These are phyloP conservation scores for Agrotis ipsilon DNA, from an alignment of 2,888 invertebrate genomes.

Conservation along the genomic window DNA sequence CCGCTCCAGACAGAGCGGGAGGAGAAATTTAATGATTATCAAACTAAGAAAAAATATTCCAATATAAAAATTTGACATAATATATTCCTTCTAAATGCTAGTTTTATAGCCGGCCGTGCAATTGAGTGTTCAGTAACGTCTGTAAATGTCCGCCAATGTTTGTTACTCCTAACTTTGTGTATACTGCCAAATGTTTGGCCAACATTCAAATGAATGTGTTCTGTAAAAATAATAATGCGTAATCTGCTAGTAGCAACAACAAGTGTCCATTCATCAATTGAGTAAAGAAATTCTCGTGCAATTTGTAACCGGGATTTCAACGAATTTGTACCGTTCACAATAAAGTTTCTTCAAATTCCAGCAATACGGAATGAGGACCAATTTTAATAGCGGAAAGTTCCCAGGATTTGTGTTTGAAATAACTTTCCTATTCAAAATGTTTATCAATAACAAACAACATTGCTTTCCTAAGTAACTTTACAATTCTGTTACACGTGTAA, in stretches of 20 bases:
- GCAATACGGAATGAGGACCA: conserved; percentile 2
- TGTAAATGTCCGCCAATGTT: conserved; percentile 6
- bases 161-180: background rate
- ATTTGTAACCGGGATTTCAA: conserved; percentile 29
- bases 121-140: background rate
- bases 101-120: background rate
- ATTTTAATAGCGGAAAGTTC: conserved; percentile 30
- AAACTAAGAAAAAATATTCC: too few species aligned
- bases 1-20: too few species aligned
- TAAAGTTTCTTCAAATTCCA: conserved; percentile 11
- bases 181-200: conserved; percentile 32
- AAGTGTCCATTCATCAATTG: conserved; percentile 31
- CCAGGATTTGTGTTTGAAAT: conserved; percentile 11
- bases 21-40: too few species aligned
- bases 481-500: conserved; percentile 30
- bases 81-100: background rate
- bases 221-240: conserved; percentile 11
- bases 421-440: conserved; percentile 22
- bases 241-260: conserved; percentile 28
- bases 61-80: background rate
- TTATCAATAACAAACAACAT: conserved; percentile 30
- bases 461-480: conserved; percentile 33
- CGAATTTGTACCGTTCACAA: conserved; percentile 14
- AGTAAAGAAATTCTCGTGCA: conserved; percentile 57
- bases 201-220: conserved; percentile 18